phyloP scores from a whole-genome alignment of 2,113 vertebrate species.

The Gopherus flavomarginatus region DNA sequence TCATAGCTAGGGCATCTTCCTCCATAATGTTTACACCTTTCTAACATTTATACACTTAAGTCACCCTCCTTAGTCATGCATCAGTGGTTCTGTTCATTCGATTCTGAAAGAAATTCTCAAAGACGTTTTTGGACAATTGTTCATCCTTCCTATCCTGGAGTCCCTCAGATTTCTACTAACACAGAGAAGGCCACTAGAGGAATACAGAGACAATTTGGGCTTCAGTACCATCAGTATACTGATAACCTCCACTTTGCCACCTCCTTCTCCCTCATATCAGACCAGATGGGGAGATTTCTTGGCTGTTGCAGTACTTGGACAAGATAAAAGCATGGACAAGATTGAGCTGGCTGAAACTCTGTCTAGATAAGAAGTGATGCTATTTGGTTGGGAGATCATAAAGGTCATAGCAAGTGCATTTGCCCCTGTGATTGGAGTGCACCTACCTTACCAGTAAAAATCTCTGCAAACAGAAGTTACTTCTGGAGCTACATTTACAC shows the following conservation, averaged over 20 bases:
- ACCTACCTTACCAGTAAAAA: background rate
- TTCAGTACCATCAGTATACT: background rate
- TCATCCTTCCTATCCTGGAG: background rate
- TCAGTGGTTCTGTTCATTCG: background rate
- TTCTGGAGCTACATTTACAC: background rate
- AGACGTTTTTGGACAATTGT: background rate
- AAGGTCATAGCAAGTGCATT: background rate
- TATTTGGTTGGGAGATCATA: background rate
- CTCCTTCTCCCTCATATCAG: background rate
- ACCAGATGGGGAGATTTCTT: background rate
- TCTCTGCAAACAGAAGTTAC: background rate
- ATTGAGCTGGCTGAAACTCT: background rate
- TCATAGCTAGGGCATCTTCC: constrained; percentile 29
- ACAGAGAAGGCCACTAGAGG: background rate
- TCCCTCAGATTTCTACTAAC: background rate
- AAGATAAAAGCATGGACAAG: background rate
- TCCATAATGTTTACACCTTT: constrained; percentile 18
- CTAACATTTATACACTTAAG: constrained; percentile 2
- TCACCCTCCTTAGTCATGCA: background rate
- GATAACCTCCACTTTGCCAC: background rate
- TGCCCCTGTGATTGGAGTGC: background rate
- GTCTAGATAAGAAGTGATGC: background rate
- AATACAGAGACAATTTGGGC: background rate
- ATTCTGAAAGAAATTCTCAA: background rate
- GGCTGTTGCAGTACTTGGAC: background rate